These are phyloP conservation scores for Charanyca ferruginea DNA, from an alignment of 2,888 invertebrate genomes.

Conservation along the genomic window DNA sequence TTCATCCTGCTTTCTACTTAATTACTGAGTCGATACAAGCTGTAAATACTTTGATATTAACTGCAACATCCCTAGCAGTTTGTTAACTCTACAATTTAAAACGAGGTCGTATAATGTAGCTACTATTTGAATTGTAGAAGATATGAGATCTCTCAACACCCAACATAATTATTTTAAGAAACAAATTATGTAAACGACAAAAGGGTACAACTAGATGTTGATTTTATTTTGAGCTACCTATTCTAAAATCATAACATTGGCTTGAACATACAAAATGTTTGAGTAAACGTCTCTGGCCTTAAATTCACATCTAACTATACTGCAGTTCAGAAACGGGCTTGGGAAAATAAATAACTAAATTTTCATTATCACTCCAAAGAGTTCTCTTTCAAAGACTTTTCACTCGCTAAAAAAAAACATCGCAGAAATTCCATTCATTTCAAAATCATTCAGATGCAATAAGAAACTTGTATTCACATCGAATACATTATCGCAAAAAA, in stretches of 20 bases:
- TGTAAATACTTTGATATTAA: slow-evolving; percentile 17
- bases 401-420: neutral
- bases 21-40: too few relatives aligned
- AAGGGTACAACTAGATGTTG: slow-evolving; percentile 14
- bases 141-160: slow-evolving; percentile 36
- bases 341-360: neutral
- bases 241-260: slow-evolving; percentile 31
- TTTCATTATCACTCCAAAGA: neutral
- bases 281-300: neutral
- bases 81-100: slow-evolving; percentile 48
- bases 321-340: neutral
- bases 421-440: slow-evolving; percentile 21
- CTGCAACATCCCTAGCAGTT: slow-evolving; percentile 39
- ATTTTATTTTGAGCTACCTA: slow-evolving; percentile 21
- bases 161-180: slow-evolving; percentile 44
- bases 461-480: slow-evolving; percentile 31
- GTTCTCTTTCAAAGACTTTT: neutral
- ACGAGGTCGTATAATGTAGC: slow-evolving; percentile 47
- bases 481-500: slow-evolving; percentile 34
- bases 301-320: slow-evolving; percentile 2
- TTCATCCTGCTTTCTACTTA: too few relatives aligned
- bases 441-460: slow-evolving; percentile 25
- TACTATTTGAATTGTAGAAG: slow-evolving; percentile 45
- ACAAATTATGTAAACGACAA: slow-evolving; percentile 26
- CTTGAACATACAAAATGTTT: slow-evolving; percentile 6